Base-by-base conservation (phyloP, 2,888 invertebrate genomes). In the Pseudococcus jackbeardsleyi region DNA sequence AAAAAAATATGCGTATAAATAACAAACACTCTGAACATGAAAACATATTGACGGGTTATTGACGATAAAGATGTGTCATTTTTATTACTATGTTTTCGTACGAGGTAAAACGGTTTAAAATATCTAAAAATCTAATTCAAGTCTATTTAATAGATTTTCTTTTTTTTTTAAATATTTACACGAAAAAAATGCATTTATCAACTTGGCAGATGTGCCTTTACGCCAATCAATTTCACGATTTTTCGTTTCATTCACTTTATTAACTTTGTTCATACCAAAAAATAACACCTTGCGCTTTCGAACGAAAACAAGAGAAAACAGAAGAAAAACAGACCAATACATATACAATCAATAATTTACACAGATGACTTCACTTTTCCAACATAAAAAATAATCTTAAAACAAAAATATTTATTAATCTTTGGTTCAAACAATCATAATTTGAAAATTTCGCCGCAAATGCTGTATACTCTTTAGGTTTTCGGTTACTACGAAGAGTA, bases 91-190 rank as follows among this genome's bases (percentile, higher is more conserved):
- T 6, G 72, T 11, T 72, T 72, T 17, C 26, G 77, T 77, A 77
- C 77, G 77, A 77, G 77, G 77, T 77, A 77, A 77, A 42, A 77
- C 39, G 77, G 77, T 77, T 33, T 77, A 77, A 77, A 77, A 77
- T 77, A 77, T 77, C 17, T 77, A n/a, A 77, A 77, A 77, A 77
- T 77, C 7, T 17, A 77, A 77, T 8, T 33, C 77, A 72, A 77
- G 3, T n/a, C 77, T 42, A 72, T 22, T 39, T 77, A 39, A 42
- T n/a, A 77, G 77, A 77, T 77, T 42, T 17, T 77, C 39, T 77
- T 77, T n/a, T 77, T 77, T 77, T n/a, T 77, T 42, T 33, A 33
- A 33, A 42, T 42, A 9, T 42, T 8, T 9, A 42, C 6, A 77
- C 7, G 4, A 39, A 77, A 39, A 77, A 77, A 68, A 77, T 77